phyloP scores from a whole-genome alignment of 2,113 vertebrate genomes.

The Ciconia boyciana region DNA sequence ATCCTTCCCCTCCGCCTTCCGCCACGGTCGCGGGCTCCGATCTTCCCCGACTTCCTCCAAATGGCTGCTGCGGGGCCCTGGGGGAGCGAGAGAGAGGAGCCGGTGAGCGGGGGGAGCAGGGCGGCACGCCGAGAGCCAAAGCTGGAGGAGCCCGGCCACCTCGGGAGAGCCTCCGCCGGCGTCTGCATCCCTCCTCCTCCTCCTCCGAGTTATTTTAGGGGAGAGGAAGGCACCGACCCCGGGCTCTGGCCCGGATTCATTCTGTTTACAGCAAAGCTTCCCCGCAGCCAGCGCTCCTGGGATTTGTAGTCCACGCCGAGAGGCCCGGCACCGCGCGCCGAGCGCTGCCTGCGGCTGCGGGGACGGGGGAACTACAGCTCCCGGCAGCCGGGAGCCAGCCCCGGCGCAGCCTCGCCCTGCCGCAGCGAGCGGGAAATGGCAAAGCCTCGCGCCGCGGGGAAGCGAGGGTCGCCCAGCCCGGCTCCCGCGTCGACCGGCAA shows the following conservation, averaged over 20 bases:
- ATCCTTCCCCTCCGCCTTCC: not conserved
- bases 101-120: not conserved
- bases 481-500: not conserved
- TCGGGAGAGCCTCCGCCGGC: not conserved
- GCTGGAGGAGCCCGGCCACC: not conserved
- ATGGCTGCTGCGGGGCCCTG: not conserved
- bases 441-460: accelerated
- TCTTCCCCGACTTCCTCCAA: not conserved
- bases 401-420: not conserved
- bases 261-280: not conserved
- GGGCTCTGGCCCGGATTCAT: not conserved
- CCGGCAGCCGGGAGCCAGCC: not conserved
- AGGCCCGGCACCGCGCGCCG: not conserved
- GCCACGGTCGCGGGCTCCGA: not conserved
- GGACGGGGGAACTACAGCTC: not conserved
- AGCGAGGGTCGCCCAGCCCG: not conserved
- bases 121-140: not conserved
- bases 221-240: not conserved
- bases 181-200: not conserved
- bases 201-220: not conserved
- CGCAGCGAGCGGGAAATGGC: too few relatives aligned
- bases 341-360: not conserved
- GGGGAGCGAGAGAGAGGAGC: not conserved
- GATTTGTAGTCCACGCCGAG: not conserved
- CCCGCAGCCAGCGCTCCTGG: not conserved